Base-by-base conservation (phyloP, 2,797 vertebrate species). In the Pangasius mekongensis region DNA sequence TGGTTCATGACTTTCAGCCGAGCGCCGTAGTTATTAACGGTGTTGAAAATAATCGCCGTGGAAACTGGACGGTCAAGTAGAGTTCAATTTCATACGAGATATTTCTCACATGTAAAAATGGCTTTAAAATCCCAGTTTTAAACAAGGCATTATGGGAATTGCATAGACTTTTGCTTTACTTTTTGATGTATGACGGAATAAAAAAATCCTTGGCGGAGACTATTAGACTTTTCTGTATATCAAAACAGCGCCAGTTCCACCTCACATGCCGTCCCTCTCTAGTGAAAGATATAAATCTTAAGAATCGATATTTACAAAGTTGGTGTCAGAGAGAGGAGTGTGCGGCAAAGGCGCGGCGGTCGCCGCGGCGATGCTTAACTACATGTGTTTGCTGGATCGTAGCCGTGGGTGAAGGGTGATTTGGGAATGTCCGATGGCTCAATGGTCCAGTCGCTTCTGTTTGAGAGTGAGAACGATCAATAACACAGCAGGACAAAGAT, bases 381-480 rank as follows among this genome's bases (percentile, higher is more conserved):
- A 84, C 77, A 64, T 2, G 67, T 85, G 66, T 71, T 76, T 82
- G 84, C 80, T 86, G 77, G 84, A 89, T 86, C 77, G 67, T 64
- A 74, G 77, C 84, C 9, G 49, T 60, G 66, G 84, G 76, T 82
- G 84, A 86, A 66, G 39, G 78, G 77, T 86, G 84, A 77, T 89
- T 86, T 58, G 87, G 84, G 77, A 85, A 89, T 54, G 78, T 86
- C 54, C 58, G 47, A 74, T 82, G 66, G 77, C 56, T 73, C 88
- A 81, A 73, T 62, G 84, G 54, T 86, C 66, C 84, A 66, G 13
- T 83, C 30, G 76, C 84, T 86, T 74, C 54, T 89, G 77, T 83
- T 83, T 74, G 84, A 82, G 77, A 81, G 39, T 16, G 76, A 88
- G 84, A 89, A 74, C 84, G 56, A 89, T 89, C 87, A 47, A 89